phyloP scores from a whole-genome alignment of 1,140 invertebrate species.

The Drosophila ogumai region DNA sequence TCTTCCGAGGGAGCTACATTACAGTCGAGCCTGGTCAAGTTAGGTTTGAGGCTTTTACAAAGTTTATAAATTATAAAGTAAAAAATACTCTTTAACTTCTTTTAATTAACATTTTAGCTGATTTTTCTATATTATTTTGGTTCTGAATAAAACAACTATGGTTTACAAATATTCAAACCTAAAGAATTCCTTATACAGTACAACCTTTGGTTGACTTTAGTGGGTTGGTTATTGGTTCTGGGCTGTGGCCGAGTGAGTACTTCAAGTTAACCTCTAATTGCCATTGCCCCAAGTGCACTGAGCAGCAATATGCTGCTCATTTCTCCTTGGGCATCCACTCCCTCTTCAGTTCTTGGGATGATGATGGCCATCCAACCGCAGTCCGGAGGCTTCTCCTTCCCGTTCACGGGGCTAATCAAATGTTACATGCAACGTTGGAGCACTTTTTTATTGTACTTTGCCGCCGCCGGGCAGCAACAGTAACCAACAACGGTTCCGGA shows the following conservation, averaged over 20 bases:
- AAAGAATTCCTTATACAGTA: not conserved
- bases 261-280: constrained; percentile 77
- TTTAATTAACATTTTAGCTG: not conserved
- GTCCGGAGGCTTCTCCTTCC: constrained; percentile 36
- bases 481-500: constrained; percentile 10
- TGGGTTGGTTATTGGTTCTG: not conserved
- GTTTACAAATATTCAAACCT: not conserved
- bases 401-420: constrained; percentile 73
- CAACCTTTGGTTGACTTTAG: constrained; percentile 11
- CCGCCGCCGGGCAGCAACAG: constrained; percentile 56
- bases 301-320: constrained; percentile 63
- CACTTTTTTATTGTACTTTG: constrained; percentile 76
- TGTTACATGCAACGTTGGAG: constrained; percentile 69
- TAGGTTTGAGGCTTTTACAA: not conserved
- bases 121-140: no score
- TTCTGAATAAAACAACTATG: not conserved
- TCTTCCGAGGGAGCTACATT: not conserved
- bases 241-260: constrained; percentile 23
- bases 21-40: not conserved
- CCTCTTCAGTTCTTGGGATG: not conserved
- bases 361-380: constrained; percentile 26
- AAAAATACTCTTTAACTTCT: not conserved
- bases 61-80: not conserved
- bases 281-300: constrained; percentile 68
- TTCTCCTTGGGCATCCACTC: constrained; percentile 18